Conservation (phyloP, 2,888 invertebrate species). For the Troglohyphantes excavatus region DNA sequence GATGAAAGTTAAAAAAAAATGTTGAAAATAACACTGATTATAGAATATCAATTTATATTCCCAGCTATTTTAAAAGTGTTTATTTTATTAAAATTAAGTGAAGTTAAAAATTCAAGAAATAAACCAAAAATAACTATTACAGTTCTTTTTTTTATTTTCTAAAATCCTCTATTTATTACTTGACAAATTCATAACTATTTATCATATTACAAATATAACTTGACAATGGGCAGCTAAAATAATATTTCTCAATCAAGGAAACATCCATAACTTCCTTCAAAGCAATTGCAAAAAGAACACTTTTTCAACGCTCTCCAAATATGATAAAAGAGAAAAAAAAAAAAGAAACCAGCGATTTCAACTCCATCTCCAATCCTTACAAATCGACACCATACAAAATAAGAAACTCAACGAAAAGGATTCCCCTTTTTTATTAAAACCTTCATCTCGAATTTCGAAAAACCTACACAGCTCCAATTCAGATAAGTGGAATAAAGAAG, state of each 20-base stretch:
- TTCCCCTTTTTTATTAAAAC: constrained; percentile 51
- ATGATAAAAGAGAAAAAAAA: neutral
- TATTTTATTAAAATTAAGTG: too few species aligned
- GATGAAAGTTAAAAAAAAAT: too few species aligned
- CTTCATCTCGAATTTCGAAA: constrained; percentile 37
- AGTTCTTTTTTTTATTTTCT: too few species aligned
- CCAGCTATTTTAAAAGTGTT: too few species aligned
- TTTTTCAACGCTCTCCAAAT: neutral
- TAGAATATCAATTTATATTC: too few species aligned
- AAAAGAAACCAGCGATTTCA: neutral
- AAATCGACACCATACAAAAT: constrained; percentile 42
- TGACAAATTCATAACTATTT: too few species aligned
- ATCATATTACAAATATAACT: too few species aligned
- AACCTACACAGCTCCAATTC: constrained; percentile 53
- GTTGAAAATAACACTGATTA: too few species aligned
- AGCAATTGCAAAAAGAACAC: neutral
- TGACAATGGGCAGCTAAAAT: neutral
- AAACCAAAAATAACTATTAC: too few species aligned
- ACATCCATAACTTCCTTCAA: neutral
- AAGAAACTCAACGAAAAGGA: constrained; percentile 4
- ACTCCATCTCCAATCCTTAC: constrained; percentile 7
- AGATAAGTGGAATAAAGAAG: constrained; percentile 48
- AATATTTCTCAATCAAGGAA: neutral
- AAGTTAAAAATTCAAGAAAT: too few species aligned
- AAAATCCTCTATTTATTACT: too few species aligned